These are phyloP conservation scores for Cossypha heuglini DNA, from an alignment of 2,797 vertebrate genomes.

Conservation along the genomic window DNA sequence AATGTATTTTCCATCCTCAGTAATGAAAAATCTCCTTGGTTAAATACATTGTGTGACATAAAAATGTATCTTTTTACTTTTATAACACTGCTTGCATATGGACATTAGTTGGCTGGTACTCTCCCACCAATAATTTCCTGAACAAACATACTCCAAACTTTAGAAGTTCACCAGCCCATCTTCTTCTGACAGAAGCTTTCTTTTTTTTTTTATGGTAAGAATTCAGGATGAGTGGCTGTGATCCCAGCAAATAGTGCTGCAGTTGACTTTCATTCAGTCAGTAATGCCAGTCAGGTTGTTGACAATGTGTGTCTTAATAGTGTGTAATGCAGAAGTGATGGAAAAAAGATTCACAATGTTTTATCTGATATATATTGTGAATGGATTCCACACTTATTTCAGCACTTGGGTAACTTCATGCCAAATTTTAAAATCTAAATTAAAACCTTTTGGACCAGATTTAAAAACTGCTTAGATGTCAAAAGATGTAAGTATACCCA, in stretches of 20 bases:
- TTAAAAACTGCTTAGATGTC: neutral
- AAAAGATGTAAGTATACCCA: neutral
- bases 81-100: neutral
- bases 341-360: neutral
- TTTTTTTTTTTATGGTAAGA: neutral
- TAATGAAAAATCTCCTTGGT: neutral
- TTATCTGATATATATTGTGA: conserved; percentile 14
- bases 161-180: neutral
- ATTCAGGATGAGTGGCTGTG: neutral
- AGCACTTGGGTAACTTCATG: neutral
- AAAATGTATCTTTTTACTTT: neutral
- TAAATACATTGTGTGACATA: neutral
- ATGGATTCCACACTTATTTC: conserved; percentile 9
- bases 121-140: neutral
- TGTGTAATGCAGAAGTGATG: neutral
- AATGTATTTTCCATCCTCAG: neutral
- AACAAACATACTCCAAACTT: neutral
- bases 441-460: conserved; percentile 24
- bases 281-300: conserved; percentile 46
- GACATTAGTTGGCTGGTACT: neutral
- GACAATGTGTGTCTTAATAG: conserved; percentile 37
- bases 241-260: neutral
- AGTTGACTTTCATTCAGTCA: conserved; percentile 32
- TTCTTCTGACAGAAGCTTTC: neutral
- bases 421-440: conserved; percentile 11